Conservation (phyloP, 2,113 vertebrate genomes). For the Plotosus lineatus region DNA sequence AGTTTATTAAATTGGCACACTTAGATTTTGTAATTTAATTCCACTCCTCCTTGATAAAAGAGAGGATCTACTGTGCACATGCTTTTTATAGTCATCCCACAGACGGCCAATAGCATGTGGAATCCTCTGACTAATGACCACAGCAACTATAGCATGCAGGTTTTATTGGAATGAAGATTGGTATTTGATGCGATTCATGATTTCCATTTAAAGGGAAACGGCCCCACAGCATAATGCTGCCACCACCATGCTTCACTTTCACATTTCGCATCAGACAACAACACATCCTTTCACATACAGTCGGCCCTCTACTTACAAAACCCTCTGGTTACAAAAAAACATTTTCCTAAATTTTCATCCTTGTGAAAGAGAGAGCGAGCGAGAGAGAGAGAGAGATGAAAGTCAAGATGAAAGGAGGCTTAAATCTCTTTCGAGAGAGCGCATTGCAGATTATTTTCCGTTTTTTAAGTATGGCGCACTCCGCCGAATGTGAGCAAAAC, state of each 20-base stretch:
- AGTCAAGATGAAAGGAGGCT: too few relatives aligned
- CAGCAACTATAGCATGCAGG: too few relatives aligned
- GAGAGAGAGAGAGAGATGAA: too few relatives aligned
- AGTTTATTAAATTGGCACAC: neutral
- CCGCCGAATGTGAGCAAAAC: too few relatives aligned
- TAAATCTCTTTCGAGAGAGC: too few relatives aligned
- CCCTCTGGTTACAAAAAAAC: too few relatives aligned
- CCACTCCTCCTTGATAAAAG: neutral
- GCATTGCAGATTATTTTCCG: too few relatives aligned
- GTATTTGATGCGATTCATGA: neutral
- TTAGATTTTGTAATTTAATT: neutral
- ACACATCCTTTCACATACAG: neutral
- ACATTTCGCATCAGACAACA: neutral
- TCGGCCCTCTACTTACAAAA: too few relatives aligned
- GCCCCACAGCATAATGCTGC: neutral
- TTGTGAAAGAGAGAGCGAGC: too few relatives aligned
- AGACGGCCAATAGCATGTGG: neutral
- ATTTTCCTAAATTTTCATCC: too few relatives aligned
- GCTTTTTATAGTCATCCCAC: neutral
- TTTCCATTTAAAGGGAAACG: neutral
- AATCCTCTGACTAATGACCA: neutral
- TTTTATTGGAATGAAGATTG: neutral
- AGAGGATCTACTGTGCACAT: neutral
- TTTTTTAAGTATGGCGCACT: too few relatives aligned
- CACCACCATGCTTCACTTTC: neutral